A percentile compares a stretch with the other conserved stretches of the same genome.
Conservation (phyloP, 2,113 vertebrate genomes). For the Hippocampus barbouri region DNA sequence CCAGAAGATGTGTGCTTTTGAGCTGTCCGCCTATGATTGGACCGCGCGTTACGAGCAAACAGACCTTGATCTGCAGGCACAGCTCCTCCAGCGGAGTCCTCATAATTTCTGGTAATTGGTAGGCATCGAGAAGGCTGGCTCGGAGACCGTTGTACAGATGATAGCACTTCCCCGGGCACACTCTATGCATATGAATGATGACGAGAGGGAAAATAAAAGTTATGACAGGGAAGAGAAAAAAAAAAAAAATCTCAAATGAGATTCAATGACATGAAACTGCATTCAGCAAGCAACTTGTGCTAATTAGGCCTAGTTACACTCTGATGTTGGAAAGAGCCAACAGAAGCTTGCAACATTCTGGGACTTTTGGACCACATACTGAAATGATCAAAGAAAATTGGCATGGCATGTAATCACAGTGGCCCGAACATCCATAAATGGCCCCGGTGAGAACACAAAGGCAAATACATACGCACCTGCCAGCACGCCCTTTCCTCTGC, state of each 20-base stretch:
- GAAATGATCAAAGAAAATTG: slow-evolving; percentile 15
- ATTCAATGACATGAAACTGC: slow-evolving; percentile 40
- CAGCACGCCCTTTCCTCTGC: slow-evolving; percentile 93
- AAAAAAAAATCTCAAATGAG: slow-evolving; percentile 28
- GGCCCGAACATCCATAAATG: not conserved
- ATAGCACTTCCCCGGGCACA: slow-evolving; percentile 92
- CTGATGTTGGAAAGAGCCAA: slow-evolving; percentile 33
- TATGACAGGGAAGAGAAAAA: slow-evolving; percentile 14
- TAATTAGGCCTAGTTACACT: slow-evolving; percentile 52
- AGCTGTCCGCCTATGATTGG: not conserved
- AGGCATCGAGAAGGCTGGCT: slow-evolving; percentile 88
- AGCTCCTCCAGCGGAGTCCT: slow-evolving; percentile 94
- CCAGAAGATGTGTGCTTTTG: not conserved
- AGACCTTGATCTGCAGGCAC: slow-evolving; percentile 96
- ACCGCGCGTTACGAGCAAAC: not conserved
- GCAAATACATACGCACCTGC: slow-evolving; percentile 74
- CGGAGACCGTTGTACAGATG: slow-evolving; percentile 92
- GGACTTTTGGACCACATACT: slow-evolving; percentile 7
- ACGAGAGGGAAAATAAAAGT: slow-evolving; percentile 8
- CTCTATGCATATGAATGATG: slow-evolving; percentile 67
- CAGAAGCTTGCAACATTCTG: slow-evolving; percentile 26
- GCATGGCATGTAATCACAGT: slow-evolving; percentile 18
- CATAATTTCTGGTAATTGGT: slow-evolving; percentile 94
- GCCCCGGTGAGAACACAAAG: not conserved
- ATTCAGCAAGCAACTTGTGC: slow-evolving; percentile 28